phyloP scores from a whole-genome alignment of 2,888 invertebrate species.

The Heliconius ismenius region DNA sequence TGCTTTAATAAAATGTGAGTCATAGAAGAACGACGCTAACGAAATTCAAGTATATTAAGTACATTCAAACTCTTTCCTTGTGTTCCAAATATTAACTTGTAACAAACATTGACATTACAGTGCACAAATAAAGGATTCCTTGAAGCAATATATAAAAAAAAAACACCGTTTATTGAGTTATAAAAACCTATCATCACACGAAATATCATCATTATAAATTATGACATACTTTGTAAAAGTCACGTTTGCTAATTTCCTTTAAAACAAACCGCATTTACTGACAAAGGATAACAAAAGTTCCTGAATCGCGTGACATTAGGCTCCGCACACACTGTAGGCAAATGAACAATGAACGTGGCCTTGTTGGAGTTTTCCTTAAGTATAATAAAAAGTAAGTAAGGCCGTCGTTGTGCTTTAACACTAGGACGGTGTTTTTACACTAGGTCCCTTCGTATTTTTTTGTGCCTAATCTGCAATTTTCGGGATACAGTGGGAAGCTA shows the following conservation, averaged over 20 bases:
- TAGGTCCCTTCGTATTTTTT: no score
- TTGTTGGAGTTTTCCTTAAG: neutral
- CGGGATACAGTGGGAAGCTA: no score
- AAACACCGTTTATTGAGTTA: neutral
- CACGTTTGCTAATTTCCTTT: slow-evolving; percentile 13
- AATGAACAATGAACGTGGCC: neutral
- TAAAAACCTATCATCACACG: neutral
- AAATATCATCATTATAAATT: slow-evolving; percentile 5
- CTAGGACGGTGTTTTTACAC: no score
- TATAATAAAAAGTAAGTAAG: neutral
- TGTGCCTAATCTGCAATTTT: no score
- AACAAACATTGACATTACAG: neutral
- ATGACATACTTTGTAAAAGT: slow-evolving; percentile 5
- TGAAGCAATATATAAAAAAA: neutral
- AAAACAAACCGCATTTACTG: slow-evolving; percentile 10
- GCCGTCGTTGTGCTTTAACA: no score
- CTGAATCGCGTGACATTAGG: slow-evolving; percentile 17
- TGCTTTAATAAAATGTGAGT: neutral
- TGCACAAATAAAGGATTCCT: neutral
- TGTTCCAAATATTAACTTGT: neutral
- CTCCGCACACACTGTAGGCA: neutral
- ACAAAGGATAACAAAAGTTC: slow-evolving; percentile 24
- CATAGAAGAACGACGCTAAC: neutral
- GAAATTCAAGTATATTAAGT: neutral
- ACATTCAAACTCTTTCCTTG: neutral